Conservation (phyloP, 2,113 vertebrate genomes). For the Elanus axillaris region DNA sequence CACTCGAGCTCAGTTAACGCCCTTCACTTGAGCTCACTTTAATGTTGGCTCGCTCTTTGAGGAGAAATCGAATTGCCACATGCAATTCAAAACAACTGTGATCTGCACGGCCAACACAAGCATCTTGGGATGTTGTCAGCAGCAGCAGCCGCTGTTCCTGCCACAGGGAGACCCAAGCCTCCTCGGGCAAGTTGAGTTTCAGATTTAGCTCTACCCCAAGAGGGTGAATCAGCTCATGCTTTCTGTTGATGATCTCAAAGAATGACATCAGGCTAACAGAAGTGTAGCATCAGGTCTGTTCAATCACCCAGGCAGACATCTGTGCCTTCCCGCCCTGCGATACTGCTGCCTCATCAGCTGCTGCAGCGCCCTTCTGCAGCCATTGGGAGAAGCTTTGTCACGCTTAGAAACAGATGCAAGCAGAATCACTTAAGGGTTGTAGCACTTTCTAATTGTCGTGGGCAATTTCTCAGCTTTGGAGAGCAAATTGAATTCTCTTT, state of each 20-base stretch:
- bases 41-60: background rate
- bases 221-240: background rate
- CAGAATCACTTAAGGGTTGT: background rate
- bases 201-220: background rate
- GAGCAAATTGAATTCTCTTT: background rate
- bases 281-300: background rate
- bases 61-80: background rate
- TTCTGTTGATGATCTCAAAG: background rate
- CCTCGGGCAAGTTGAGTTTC: background rate
- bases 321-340: background rate
- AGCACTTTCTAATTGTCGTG: background rate
- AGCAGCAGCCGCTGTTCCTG: background rate
- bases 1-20: background rate
- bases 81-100: background rate
- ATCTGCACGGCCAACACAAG: fast-evolving
- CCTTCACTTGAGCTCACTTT: background rate
- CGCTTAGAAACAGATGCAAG: background rate
- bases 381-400: background rate
- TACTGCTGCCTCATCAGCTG: background rate
- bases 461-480: background rate
- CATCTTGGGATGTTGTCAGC: fast-evolving
- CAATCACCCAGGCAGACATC: background rate
- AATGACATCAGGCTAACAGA: background rate
- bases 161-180: background rate
- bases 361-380: background rate